Conservation (phyloP, 2,113 vertebrate genomes). For the Thunnus maccoyii region DNA sequence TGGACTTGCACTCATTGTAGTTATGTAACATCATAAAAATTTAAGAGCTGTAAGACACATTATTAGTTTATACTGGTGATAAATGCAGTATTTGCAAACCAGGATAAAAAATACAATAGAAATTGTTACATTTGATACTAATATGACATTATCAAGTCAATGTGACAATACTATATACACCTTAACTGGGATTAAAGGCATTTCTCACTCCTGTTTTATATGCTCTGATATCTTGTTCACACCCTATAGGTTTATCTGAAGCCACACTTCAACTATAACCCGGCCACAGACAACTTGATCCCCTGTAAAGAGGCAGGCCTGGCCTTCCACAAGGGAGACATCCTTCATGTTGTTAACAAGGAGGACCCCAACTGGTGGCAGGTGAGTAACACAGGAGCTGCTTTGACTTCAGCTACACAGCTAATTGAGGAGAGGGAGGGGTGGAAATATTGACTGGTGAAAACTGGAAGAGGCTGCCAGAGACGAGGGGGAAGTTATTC, state of each 20-base stretch:
- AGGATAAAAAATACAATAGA: no score
- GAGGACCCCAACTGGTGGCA: slow-evolving; percentile 99
- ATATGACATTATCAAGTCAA: neutral
- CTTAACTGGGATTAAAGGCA: neutral
- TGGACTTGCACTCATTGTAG: neutral
- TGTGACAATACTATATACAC: neutral
- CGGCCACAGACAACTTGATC: slow-evolving; percentile 95
- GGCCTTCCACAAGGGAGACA: slow-evolving; percentile 95
- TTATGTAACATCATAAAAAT: no score
- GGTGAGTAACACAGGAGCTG: slow-evolving; percentile 80
- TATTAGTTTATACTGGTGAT: neutral
- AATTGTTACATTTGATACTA: no score
- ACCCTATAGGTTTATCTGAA: slow-evolving; percentile 92
- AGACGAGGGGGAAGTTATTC: neutral
- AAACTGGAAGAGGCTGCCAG: neutral
- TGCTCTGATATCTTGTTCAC: neutral
- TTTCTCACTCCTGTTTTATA: neutral
- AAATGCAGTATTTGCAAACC: neutral
- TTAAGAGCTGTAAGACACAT: neutral
- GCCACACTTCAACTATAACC: slow-evolving; percentile 98
- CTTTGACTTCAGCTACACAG: neutral
- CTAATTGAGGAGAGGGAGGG: neutral
- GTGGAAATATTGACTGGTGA: neutral
- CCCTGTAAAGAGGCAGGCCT: slow-evolving; percentile 98
- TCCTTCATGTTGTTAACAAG: slow-evolving; percentile 97